Percentiles rank a stretch among this genome's conserved stretches.
Evolutionary conservation across 2,797 vertebrate species (phyloP).

Genomic region (Sus cebifrons): DNA sequence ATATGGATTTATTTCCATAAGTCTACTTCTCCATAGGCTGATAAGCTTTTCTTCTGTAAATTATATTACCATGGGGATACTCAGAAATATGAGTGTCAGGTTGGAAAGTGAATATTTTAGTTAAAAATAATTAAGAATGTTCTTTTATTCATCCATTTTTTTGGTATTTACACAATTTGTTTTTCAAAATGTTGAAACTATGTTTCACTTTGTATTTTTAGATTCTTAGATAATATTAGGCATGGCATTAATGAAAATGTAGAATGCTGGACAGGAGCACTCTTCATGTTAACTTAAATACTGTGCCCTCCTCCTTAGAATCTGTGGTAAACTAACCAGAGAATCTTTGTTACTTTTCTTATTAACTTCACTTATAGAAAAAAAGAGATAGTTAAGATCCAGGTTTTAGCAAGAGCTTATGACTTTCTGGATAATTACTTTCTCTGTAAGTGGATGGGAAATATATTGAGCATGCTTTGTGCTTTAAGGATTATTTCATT

Average conservation of each 20-base stretch:
- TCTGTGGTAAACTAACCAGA: constrained; percentile 15
- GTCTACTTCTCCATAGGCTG: not conserved
- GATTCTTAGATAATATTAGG: not conserved
- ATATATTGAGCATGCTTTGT: constrained; percentile 50
- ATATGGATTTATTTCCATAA: not conserved
- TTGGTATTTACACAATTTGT: not conserved
- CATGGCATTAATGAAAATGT: not conserved
- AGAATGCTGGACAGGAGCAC: not conserved
- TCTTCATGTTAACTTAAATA: constrained; percentile 11
- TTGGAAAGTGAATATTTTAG: not conserved
- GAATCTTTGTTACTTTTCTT: constrained; percentile 26
- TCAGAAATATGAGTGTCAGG: not conserved
- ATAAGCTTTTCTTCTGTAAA: not conserved
- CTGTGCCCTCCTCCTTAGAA: not conserved
- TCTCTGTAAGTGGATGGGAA: constrained; percentile 45
- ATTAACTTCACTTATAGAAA: not conserved
- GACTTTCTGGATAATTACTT: constrained; percentile 62
- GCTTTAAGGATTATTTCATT: constrained; percentile 51
- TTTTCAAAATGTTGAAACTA: not conserved
- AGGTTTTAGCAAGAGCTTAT: constrained; percentile 43
- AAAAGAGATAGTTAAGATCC: not conserved
- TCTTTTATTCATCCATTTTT: not conserved
- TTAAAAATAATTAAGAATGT: constrained; percentile 56
- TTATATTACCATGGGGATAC: not conserved
- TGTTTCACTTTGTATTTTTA: constrained; percentile 54